These are phyloP conservation scores for Staurois parvus DNA, from an alignment of 2,797 vertebrate species.

Conservation along the genomic window DNA sequence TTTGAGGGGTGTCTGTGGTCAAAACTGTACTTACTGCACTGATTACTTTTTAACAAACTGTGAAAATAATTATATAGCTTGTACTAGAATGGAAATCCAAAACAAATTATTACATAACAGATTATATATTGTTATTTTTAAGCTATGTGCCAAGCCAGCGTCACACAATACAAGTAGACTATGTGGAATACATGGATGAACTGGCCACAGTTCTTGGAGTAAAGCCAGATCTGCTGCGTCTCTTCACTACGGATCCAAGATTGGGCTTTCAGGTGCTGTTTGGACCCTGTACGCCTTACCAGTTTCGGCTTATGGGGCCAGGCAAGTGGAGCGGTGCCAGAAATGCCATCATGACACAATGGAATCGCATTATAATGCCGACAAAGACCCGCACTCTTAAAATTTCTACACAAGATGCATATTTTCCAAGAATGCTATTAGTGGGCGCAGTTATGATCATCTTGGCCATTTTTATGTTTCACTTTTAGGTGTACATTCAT, in stretches of 20 bases:
- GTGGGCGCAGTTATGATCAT: neutral
- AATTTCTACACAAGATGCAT: conserved; percentile 22
- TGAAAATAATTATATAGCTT: too few relatives aligned
- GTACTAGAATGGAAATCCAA: too few relatives aligned
- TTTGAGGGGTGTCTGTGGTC: too few relatives aligned
- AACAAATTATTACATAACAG: too few relatives aligned
- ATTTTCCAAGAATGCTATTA: conserved; percentile 59
- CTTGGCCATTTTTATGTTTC: conserved; percentile 29
- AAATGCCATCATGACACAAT: conserved; percentile 82
- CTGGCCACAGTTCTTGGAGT: conserved; percentile 79
- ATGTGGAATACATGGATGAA: conserved; percentile 85
- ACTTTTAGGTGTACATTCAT: neutral
- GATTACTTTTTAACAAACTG: too few relatives aligned
- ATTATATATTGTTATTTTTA: conserved; percentile 25
- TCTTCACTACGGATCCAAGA: conserved; percentile 83
- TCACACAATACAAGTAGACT: conserved; percentile 89
- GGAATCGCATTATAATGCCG: conserved; percentile 77
- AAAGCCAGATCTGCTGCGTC: conserved; percentile 71
- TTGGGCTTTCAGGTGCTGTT: conserved; percentile 74
- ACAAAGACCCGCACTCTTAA: conserved; percentile 75
- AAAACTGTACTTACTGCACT: too few relatives aligned
- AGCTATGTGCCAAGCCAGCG: conserved; percentile 86
- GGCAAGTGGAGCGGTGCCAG: conserved; percentile 83
- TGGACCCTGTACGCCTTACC: conserved; percentile 84
- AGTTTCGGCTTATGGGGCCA: conserved; percentile 85